Conservation (phyloP, 2,797 vertebrate species). For the Cryptoprocta ferox region DNA sequence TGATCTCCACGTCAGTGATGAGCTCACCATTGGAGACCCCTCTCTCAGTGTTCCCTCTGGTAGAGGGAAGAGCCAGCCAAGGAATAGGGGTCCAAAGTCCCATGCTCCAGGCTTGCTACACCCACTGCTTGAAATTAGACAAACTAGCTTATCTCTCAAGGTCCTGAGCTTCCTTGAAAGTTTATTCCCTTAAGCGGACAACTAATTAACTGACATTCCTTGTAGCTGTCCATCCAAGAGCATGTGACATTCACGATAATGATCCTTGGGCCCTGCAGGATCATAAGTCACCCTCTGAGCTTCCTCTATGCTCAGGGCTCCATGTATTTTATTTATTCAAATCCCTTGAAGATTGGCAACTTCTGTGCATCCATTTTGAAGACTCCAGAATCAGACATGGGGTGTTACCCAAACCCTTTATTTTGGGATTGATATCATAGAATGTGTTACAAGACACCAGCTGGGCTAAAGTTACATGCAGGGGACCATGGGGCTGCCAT, state of each 20-base stretch:
- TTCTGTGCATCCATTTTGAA: rapidly evolving
- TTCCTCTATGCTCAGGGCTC: neutral
- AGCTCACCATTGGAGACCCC: neutral
- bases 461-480: neutral
- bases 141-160: neutral
- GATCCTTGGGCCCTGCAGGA: neutral
- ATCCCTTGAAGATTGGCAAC: neutral
- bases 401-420: neutral
- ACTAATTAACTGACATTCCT: neutral
- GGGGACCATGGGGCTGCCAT: rapidly evolving
- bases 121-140: too few species aligned
- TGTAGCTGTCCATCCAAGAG: neutral
- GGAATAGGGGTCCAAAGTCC: neutral
- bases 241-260: neutral
- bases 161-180: neutral
- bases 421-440: neutral
- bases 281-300: too few species aligned
- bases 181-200: neutral
- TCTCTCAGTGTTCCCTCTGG: neutral
- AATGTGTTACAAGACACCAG: neutral
- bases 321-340: neutral
- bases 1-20: neutral
- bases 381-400: neutral
- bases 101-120: neutral
- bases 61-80: neutral